phyloP scores from a whole-genome alignment of 2,888 invertebrate species.

The Dendrolimus pini region DNA sequence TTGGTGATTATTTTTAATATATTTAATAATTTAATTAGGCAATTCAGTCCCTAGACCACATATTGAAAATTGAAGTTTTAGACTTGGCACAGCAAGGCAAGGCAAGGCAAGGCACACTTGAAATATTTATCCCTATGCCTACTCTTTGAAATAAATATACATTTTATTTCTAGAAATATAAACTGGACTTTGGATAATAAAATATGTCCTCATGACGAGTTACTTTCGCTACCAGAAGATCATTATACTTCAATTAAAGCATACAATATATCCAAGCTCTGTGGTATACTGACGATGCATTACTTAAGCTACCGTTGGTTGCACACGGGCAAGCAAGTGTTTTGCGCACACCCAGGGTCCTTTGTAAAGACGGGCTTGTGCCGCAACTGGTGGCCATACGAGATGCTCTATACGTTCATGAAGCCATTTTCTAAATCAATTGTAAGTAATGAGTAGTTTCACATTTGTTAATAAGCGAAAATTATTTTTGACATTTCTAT shows the following conservation, averaged over 20 bases:
- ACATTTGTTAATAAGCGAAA: too few species aligned
- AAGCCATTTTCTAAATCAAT: constrained; percentile 94
- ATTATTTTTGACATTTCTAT: too few species aligned
- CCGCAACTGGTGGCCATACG: constrained; percentile 90
- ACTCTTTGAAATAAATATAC: neutral
- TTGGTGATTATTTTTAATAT: too few species aligned
- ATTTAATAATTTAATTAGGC: too few species aligned
- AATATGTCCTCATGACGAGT: constrained; percentile 63
- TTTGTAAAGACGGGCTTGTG: constrained; percentile 87
- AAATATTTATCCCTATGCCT: too few species aligned
- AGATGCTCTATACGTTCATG: constrained; percentile 84
- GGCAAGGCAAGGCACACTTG: too few species aligned
- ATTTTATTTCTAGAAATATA: constrained; percentile 35
- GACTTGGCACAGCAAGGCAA: too few species aligned
- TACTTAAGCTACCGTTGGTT: constrained; percentile 82
- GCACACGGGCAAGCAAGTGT: constrained; percentile 81
- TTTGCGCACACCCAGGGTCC: constrained; percentile 92
- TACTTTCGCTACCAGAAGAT: constrained; percentile 81
- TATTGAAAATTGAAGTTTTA: too few species aligned
- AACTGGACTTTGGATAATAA: constrained; percentile 38
- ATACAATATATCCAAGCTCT: constrained; percentile 93
- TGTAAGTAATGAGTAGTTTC: constrained; percentile 68
- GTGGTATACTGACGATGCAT: constrained; percentile 82
- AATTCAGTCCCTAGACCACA: too few species aligned
- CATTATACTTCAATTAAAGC: constrained; percentile 89